A percentile compares a stretch with the other conserved stretches of the same genome.
phyloP scores from a whole-genome alignment of 2,797 vertebrate species.

The Myotis pilosus region DNA sequence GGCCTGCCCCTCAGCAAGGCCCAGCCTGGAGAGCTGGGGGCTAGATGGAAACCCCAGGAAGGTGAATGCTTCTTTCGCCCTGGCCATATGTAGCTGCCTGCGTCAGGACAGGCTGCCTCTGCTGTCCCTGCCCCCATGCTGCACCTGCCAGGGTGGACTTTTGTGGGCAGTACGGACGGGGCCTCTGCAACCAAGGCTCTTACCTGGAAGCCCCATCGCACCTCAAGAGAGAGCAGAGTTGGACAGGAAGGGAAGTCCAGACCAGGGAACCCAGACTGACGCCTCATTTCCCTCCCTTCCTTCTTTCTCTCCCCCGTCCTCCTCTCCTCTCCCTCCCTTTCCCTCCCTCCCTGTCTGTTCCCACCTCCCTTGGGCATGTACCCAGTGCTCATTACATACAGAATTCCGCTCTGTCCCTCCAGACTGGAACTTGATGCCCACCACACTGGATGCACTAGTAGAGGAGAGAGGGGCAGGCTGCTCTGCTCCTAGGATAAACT shows the following conservation, averaged over 20 bases:
- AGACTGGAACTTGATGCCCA: background rate
- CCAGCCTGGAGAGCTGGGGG: background rate
- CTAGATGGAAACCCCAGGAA: background rate
- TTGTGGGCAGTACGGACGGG: background rate
- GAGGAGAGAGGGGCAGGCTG: background rate
- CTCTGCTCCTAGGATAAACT: background rate
- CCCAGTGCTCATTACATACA: background rate
- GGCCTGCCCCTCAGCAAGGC: background rate
- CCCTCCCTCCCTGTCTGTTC: background rate
- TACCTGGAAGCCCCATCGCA: background rate
- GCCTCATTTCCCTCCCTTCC: background rate
- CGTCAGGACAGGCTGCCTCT: background rate
- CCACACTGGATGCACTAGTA: background rate
- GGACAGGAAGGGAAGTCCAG: background rate
- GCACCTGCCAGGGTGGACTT: too few species aligned
- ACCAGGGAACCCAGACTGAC: background rate
- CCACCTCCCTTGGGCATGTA: background rate
- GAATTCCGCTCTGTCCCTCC: background rate
- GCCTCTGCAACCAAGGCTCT: background rate
- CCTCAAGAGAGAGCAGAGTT: background rate
- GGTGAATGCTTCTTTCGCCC: rapidly evolving
- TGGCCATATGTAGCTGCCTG: background rate
- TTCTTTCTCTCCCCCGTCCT: background rate
- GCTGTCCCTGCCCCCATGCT: too few species aligned
- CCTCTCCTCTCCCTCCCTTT: rapidly evolving